phyloP scores from a whole-genome alignment of 2,888 invertebrate genomes.

The Cataglyphis albicans region DNA sequence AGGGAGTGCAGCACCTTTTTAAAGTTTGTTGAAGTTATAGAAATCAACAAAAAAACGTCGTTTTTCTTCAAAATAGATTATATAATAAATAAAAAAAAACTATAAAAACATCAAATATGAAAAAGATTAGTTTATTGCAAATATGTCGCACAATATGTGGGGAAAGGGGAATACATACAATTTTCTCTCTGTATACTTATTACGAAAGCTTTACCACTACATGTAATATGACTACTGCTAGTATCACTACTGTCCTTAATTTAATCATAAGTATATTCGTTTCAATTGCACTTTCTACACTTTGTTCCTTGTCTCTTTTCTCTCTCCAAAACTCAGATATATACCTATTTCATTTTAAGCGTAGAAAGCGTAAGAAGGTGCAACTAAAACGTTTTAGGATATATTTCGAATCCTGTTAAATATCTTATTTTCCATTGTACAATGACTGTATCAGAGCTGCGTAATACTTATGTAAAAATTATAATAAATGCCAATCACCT shows the following conservation, averaged over 20 bases:
- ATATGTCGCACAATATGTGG: slow-evolving; percentile 39
- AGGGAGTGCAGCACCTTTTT: background rate
- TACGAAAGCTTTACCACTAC: slow-evolving; percentile 14
- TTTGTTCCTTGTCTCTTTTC: slow-evolving; percentile 41
- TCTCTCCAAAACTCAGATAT: slow-evolving; percentile 48
- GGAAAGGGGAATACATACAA: slow-evolving; percentile 27
- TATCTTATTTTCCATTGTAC: slow-evolving; percentile 4
- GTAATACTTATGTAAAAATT: slow-evolving; percentile 8
- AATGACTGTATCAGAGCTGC: slow-evolving; percentile 21
- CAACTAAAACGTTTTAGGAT: slow-evolving; percentile 5
- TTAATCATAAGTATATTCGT: slow-evolving; percentile 16
- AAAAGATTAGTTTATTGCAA: slow-evolving; percentile 46
- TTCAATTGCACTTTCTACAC: slow-evolving; percentile 18
- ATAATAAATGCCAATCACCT: background rate
- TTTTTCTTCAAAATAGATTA: background rate
- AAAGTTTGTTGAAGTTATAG: background rate
- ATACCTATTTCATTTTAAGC: slow-evolving; percentile 46
- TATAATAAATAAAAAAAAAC: background rate
- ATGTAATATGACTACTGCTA: slow-evolving; percentile 32
- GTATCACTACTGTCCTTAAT: slow-evolving; percentile 49
- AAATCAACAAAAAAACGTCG: background rate
- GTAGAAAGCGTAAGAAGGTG: slow-evolving; percentile 16
- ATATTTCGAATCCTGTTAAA: background rate
- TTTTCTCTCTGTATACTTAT: slow-evolving; percentile 10
- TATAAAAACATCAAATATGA: slow-evolving; percentile 1